Conservation (phyloP, 2,113 vertebrate species). For the Gallinago undulata region DNA sequence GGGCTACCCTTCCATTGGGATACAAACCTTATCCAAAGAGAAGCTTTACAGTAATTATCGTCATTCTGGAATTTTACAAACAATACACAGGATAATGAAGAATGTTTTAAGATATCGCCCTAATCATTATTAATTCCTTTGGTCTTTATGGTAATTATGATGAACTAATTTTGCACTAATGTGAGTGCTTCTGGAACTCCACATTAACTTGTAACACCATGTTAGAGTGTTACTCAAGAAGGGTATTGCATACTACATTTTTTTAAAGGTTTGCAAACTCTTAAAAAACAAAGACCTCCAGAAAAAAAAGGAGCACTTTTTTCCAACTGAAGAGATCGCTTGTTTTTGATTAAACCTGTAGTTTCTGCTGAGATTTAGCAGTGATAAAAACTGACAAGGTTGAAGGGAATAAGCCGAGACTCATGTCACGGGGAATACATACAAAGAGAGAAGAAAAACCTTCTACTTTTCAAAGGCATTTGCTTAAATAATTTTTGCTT, state of each 20-base stretch:
- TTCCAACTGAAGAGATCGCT: neutral
- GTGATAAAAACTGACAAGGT: conserved; percentile 45
- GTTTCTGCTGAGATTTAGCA: conserved; percentile 32
- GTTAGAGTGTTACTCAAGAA: neutral
- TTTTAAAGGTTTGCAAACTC: conserved; percentile 2
- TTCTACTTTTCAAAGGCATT: conserved; percentile 18
- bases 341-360: neutral
- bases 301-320: neutral
- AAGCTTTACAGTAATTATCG: neutral
- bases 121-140: conserved; percentile 53
- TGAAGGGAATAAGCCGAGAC: conserved; percentile 24
- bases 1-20: neutral
- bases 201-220: neutral
- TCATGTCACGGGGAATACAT: neutral
- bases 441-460: neutral
- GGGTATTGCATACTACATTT: neutral
- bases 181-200: neutral
- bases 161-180: conserved; percentile 33
- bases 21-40: neutral
- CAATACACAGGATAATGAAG: conserved; percentile 20
- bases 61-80: conserved; percentile 24
- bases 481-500: neutral
- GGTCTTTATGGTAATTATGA: conserved; percentile 55
- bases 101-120: neutral
- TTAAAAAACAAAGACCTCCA: neutral